phyloP scores from a whole-genome alignment of 1,140 invertebrate genomes.

The Cecropterus lyciades region DNA sequence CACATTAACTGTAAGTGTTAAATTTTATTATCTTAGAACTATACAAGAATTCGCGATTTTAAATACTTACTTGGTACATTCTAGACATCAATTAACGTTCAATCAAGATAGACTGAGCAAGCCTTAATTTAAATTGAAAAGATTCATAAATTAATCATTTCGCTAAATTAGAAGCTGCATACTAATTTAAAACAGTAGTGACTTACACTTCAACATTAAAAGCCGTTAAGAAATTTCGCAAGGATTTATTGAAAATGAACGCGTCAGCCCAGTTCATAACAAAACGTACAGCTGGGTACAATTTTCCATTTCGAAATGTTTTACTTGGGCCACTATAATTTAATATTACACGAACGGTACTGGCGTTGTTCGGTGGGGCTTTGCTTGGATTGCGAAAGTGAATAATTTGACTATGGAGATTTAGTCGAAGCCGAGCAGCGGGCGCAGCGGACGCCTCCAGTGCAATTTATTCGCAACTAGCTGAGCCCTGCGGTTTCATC shows the following conservation, averaged over 20 bases:
- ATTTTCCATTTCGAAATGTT: conserved; percentile 80
- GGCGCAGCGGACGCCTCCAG: conserved; percentile 50
- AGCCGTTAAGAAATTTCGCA: conserved; percentile 25
- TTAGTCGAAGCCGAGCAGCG: conserved; percentile 54
- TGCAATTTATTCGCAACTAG: conserved; percentile 70
- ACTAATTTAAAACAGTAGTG: conserved; percentile 8
- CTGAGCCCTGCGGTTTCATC: too few species aligned
- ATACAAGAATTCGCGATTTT: too few species aligned
- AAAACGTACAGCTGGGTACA: conserved; percentile 71
- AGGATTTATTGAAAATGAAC: conserved; percentile 65
- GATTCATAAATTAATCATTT: background rate
- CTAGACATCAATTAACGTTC: too few species aligned
- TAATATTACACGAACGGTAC: conserved; percentile 74
- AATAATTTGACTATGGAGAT: conserved; percentile 81
- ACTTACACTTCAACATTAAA: conserved; percentile 16
- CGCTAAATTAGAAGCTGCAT: background rate
- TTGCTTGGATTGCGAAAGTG: conserved; percentile 76
- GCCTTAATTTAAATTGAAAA: too few species aligned
- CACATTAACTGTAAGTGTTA: too few species aligned
- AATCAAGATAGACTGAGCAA: too few species aligned
- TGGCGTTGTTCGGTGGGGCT: conserved; percentile 60
- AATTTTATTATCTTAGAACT: too few species aligned
- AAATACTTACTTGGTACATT: too few species aligned
- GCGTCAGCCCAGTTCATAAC: conserved; percentile 55
- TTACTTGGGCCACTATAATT: conserved; percentile 77